A percentile compares a stretch with the other conserved stretches of the same genome.
These are phyloP conservation scores for Pangasianodon gigas DNA, from an alignment of 2,113 vertebrate genomes.

Conservation along the genomic window DNA sequence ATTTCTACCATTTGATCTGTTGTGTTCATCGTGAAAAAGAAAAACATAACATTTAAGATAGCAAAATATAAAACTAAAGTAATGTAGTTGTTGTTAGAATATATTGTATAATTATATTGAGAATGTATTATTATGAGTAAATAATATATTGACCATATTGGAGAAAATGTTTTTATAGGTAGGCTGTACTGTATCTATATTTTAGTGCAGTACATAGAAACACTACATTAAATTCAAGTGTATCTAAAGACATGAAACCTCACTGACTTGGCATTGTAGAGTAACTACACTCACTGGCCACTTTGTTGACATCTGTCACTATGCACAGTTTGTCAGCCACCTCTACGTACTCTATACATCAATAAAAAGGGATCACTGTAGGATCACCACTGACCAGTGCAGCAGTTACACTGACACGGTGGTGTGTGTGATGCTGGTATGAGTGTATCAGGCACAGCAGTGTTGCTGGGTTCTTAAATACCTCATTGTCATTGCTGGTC, in stretches of 20 bases:
- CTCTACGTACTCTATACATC: background rate
- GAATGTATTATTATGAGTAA: background rate
- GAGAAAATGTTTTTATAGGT: background rate
- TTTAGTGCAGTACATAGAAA: no score
- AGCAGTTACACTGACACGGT: background rate
- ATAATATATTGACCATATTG: background rate
- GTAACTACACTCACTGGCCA: background rate
- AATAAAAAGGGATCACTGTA: background rate
- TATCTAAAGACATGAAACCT: no score
- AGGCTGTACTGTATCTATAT: background rate
- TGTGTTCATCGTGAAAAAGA: background rate
- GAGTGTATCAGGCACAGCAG: background rate
- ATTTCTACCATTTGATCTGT: background rate
- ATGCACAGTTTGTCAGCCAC: background rate
- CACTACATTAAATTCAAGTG: no score
- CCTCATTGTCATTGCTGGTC: background rate
- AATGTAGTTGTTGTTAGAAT: background rate
- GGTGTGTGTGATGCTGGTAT: background rate
- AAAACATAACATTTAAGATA: background rate
- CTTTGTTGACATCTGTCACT: background rate
- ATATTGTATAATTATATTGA: background rate
- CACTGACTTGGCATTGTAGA: background rate
- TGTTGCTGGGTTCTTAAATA: background rate
- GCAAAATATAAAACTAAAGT: background rate
- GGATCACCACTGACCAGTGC: background rate